Evolutionary conservation across 2,113 vertebrate genomes (phyloP).

Genomic region (Psammodynastes pulverulentus): DNA sequence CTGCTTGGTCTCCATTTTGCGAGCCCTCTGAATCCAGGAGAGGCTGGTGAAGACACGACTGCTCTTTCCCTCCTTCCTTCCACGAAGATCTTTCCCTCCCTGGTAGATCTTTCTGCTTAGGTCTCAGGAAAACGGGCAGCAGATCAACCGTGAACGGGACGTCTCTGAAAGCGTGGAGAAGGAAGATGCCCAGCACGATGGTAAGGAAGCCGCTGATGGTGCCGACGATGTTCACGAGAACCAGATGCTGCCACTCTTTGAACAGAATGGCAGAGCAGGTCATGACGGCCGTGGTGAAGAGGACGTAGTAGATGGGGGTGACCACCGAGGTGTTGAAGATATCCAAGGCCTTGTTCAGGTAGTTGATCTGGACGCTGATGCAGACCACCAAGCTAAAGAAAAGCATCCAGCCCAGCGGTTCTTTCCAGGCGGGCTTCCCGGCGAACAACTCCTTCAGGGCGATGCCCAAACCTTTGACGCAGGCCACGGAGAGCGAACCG

Average conservation of each 20-base stretch:
- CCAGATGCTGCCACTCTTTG: constrained; percentile 82
- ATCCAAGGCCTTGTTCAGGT: constrained; percentile 83
- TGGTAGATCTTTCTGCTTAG: constrained; percentile 18
- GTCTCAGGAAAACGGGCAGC: constrained; percentile 73
- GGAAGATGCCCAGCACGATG: constrained; percentile 78
- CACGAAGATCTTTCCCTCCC: too few species aligned
- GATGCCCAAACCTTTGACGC: constrained; percentile 80
- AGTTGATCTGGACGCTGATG: constrained; percentile 80
- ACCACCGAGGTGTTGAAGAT: constrained; percentile 79
- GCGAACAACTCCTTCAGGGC: constrained; percentile 79
- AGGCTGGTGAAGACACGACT: constrained; percentile 44
- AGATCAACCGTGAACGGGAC: constrained; percentile 69
- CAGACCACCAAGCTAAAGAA: constrained; percentile 76
- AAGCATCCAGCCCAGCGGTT: constrained; percentile 77
- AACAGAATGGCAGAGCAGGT: constrained; percentile 82
- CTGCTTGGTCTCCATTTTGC: constrained; percentile 20
- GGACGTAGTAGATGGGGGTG: constrained; percentile 80
- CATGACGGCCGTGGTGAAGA: constrained; percentile 82
- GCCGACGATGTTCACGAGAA: constrained; percentile 63
- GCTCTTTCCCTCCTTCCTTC: constrained; percentile 21
- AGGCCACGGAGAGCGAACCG: constrained; percentile 80
- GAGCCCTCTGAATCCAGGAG: constrained; percentile 47
- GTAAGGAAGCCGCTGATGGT: constrained; percentile 82
- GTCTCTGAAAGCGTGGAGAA: constrained; percentile 78
- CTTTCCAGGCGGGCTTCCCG: constrained; percentile 74